These are phyloP conservation scores for Acronicta aceris DNA, from an alignment of 2,888 invertebrate genomes.

Conservation along the genomic window DNA sequence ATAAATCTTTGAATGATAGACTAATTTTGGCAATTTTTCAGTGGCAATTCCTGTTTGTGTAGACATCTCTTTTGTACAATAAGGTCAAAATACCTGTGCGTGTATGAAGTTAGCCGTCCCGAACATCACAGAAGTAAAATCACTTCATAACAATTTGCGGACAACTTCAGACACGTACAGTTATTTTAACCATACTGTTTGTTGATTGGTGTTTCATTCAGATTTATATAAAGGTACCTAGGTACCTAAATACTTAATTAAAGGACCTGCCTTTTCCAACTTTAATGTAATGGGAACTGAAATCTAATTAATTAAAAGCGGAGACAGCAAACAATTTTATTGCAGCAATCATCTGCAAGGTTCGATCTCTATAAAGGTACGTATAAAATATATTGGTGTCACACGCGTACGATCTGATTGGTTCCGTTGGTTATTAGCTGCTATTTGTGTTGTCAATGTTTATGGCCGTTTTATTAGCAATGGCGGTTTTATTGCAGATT, in stretches of 20 bases:
- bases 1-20: no score
- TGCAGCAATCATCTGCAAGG: slow-evolving; percentile 77
- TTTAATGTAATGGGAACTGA: slow-evolving; percentile 49
- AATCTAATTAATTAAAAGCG: slow-evolving; percentile 75
- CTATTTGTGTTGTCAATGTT: slow-evolving; percentile 88
- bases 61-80: no score
- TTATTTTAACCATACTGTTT: no score
- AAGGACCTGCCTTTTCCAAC: slow-evolving; percentile 3
- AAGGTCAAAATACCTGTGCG: no score
- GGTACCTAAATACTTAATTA: not conserved
- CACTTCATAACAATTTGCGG: no score
- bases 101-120: no score
- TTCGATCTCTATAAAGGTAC: slow-evolving; percentile 69
- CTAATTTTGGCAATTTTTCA: no score
- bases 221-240: not conserved
- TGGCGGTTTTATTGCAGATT: slow-evolving; percentile 84
- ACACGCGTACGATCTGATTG: slow-evolving; percentile 76
- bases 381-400: slow-evolving; percentile 78
- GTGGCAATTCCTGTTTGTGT: no score
- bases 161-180: no score
- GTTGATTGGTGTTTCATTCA: not conserved
- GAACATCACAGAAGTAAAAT: no score
- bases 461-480: slow-evolving; percentile 84
- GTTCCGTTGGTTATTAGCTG: slow-evolving; percentile 82
- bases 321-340: slow-evolving; percentile 83